A percentile compares a stretch with the other conserved stretches of the same genome.
Conservation (phyloP, 2,888 invertebrate species). For the Stratiomys singularior region DNA sequence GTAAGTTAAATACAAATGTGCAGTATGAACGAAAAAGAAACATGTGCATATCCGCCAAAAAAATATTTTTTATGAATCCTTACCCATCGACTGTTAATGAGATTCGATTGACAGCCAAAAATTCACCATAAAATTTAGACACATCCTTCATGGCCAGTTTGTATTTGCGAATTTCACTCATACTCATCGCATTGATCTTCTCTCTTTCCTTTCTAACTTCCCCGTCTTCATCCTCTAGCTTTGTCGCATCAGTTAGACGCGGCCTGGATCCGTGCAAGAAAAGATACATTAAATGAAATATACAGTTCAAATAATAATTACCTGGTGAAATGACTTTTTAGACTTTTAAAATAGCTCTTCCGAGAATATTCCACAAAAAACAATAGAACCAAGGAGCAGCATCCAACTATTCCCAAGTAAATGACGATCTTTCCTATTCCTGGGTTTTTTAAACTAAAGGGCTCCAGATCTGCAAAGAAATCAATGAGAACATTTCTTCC, state of each 20-base stretch:
- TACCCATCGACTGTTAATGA: constrained; percentile 64
- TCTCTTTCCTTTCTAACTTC: constrained; percentile 70
- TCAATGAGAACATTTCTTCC: neutral
- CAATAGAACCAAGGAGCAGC: constrained; percentile 66
- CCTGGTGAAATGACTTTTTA: neutral
- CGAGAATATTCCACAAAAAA: constrained; percentile 13
- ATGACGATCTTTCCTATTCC: constrained; percentile 75
- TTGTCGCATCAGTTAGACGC: no score
- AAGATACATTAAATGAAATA: no score
- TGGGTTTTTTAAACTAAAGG: constrained; percentile 71
- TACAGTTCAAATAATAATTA: constrained; percentile 3
- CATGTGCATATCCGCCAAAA: no score
- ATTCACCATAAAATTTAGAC: constrained; percentile 75
- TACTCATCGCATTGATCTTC: constrained; percentile 65
- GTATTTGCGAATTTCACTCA: constrained; percentile 63
- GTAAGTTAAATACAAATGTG: no score
- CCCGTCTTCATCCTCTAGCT: constrained; percentile 60
- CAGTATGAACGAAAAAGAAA: no score
- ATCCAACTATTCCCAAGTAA: constrained; percentile 69
- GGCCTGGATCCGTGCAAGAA: no score
- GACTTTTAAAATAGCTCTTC: neutral
- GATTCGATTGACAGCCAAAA: constrained; percentile 78
- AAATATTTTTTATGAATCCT: no score
- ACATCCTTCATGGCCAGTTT: constrained; percentile 69
- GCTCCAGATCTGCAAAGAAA: neutral